phyloP scores from a whole-genome alignment of 2,888 invertebrate species.

The Ophioninae sp. region DNA sequence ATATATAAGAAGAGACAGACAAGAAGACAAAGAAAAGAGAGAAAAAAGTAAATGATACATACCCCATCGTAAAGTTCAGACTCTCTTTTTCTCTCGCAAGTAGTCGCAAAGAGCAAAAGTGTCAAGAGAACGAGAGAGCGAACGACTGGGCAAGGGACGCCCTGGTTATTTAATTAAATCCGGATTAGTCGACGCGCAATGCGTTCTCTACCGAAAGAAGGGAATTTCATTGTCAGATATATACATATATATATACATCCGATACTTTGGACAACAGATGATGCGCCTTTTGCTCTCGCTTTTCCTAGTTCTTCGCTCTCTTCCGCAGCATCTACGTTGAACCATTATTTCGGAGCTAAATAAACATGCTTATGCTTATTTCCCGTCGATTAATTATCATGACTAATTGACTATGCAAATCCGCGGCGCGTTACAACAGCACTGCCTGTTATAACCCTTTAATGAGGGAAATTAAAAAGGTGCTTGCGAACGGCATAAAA shows the following conservation, averaged over 20 bases:
- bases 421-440: background rate
- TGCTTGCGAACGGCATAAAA: background rate
- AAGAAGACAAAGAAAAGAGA: background rate
- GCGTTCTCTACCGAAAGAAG: constrained; percentile 44
- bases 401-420: constrained; percentile 42
- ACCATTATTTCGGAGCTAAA: constrained; percentile 41
- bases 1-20: background rate
- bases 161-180: constrained; percentile 79
- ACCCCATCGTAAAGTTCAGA: constrained; percentile 27
- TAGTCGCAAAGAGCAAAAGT: constrained; percentile 42
- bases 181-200: constrained; percentile 71
- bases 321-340: background rate
- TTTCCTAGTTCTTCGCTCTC: constrained; percentile 18
- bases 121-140: constrained; percentile 8
- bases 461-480: background rate
- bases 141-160: constrained; percentile 38
- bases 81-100: constrained; percentile 13
- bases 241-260: background rate
- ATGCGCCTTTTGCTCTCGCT: constrained; percentile 44
- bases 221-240: constrained; percentile 17
- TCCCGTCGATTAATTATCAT: constrained; percentile 35
- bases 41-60: constrained; percentile 16
- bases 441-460: constrained; percentile 6
- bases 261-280: constrained; percentile 54
- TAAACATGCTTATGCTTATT: constrained; percentile 42